These are phyloP conservation scores for Nephrotoma appendiculata DNA, from an alignment of 2,888 invertebrate species.

Conservation along the genomic window DNA sequence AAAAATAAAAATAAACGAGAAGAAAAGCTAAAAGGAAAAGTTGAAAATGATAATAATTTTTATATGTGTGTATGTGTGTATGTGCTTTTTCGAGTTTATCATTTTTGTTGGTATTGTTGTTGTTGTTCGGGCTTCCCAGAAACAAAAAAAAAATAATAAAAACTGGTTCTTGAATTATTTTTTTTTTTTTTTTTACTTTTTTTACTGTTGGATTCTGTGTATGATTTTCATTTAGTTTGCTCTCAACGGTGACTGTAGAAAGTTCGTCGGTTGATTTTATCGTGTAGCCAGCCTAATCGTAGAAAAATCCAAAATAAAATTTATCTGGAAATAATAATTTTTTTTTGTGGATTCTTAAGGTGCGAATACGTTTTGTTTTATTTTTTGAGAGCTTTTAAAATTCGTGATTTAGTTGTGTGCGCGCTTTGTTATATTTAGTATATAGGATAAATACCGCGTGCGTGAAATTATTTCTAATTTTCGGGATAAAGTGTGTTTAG, in stretches of 20 bases:
- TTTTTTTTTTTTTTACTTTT: background rate
- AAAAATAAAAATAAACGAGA: background rate
- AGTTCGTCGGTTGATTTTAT: background rate
- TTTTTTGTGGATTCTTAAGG: background rate
- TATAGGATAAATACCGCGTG: no score
- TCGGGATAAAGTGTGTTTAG: background rate
- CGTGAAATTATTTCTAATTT: background rate
- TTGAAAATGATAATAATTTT: background rate
- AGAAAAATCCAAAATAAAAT: background rate
- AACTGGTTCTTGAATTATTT: background rate
- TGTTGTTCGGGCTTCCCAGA: background rate
- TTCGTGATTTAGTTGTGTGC: background rate
- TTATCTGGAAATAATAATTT: background rate
- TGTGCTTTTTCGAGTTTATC: background rate
- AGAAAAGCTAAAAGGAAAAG: background rate
- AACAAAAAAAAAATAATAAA: background rate
- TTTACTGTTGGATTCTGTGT: background rate
- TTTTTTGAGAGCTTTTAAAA: background rate
- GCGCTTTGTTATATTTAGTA: background rate
- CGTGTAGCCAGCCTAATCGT: background rate
- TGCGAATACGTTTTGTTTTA: background rate
- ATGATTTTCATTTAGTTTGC: background rate
- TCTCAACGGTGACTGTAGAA: background rate
- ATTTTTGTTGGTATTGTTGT: background rate
- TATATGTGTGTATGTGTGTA: background rate